A percentile compares a stretch with the other conserved stretches of the same genome.
These are phyloP conservation scores for Pagrus major DNA, from an alignment of 2,113 vertebrate species.

Conservation along the genomic window DNA sequence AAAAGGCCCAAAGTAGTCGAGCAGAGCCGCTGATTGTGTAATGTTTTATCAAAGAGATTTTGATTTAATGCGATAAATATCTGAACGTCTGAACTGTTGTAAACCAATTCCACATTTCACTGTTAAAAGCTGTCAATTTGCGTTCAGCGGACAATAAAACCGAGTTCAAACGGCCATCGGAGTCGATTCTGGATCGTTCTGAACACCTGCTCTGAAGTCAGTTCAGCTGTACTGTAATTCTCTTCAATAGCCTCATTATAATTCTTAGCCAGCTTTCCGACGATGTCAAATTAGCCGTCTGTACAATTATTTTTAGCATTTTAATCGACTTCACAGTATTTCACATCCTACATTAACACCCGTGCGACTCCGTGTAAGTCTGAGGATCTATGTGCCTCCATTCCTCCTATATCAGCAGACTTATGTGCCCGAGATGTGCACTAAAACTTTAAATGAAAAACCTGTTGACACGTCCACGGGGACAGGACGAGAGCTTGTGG, in stretches of 20 bases:
- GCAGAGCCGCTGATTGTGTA: conserved; percentile 2
- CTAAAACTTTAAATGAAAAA: conserved; percentile 79
- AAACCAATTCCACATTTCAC: conserved; percentile 12
- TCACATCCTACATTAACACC: conserved; percentile 55
- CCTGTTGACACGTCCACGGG: conserved; percentile 71
- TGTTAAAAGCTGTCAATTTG: conserved; percentile 18
- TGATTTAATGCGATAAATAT: conserved; percentile 15
- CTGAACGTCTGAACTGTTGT: conserved; percentile 4
- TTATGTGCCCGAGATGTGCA: conserved; percentile 67
- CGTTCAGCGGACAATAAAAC: background rate
- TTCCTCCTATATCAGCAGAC: conserved; percentile 65
- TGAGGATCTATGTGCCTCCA: conserved; percentile 15
- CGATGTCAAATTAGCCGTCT: background rate
- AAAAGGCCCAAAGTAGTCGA: conserved; percentile 13
- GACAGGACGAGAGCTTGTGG: conserved; percentile 47
- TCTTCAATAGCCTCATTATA: background rate
- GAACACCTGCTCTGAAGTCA: conserved; percentile 34
- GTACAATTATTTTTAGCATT: background rate
- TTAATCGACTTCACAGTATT: background rate
- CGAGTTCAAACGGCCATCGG: conserved; percentile 8
- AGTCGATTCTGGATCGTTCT: conserved; percentile 32
- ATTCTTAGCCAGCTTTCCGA: conserved; percentile 4
- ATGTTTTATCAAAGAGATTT: conserved; percentile 2
- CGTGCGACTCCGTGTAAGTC: conserved; percentile 22
- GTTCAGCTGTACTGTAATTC: conserved; percentile 16